These are phyloP conservation scores for Tenthredo livida DNA, from an alignment of 2,888 invertebrate species.

Conservation along the genomic window DNA sequence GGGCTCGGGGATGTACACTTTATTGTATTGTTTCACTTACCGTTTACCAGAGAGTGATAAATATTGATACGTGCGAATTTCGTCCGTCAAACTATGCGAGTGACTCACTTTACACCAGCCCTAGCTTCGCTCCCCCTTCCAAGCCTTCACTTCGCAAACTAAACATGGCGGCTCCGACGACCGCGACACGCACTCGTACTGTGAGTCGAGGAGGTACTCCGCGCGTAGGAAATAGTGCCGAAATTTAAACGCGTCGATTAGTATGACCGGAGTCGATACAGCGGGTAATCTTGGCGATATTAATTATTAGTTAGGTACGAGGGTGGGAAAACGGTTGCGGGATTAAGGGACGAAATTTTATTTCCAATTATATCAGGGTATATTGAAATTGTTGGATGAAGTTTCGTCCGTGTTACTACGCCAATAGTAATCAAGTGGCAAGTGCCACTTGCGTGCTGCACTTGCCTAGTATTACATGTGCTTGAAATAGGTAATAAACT, in stretches of 20 bases:
- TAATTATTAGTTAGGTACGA: not conserved
- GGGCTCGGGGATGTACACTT: not conserved
- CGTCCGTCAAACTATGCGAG: conserved; percentile 60
- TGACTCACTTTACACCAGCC: conserved; percentile 59
- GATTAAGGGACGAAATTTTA: not conserved
- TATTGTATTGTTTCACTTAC: conserved; percentile 56
- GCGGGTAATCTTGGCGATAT: not conserved
- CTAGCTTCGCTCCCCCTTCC: conserved; percentile 63
- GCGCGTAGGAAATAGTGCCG: conserved; percentile 43
- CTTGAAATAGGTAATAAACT: conserved; percentile 42
- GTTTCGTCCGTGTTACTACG: conserved; percentile 37
- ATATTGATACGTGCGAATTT: conserved; percentile 59
- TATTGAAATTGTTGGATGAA: not conserved
- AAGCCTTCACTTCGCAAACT: conserved; percentile 63
- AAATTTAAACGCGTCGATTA: not conserved
- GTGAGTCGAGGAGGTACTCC: not conserved
- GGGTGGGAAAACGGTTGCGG: not conserved
- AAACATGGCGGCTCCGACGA: conserved; percentile 67
- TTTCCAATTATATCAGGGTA: not conserved
- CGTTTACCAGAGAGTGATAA: conserved; percentile 58
- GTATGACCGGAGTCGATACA: conserved; percentile 4
- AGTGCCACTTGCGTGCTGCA: conserved; percentile 43
- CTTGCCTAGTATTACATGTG: conserved; percentile 43
- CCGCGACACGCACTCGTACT: not conserved
- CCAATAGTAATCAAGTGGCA: conserved; percentile 20